Evolutionary conservation across 2,797 vertebrate species (phyloP), one percentile per base, ranked within the genome.

Genomic region (Mormyrus proboscirostris): DNA sequence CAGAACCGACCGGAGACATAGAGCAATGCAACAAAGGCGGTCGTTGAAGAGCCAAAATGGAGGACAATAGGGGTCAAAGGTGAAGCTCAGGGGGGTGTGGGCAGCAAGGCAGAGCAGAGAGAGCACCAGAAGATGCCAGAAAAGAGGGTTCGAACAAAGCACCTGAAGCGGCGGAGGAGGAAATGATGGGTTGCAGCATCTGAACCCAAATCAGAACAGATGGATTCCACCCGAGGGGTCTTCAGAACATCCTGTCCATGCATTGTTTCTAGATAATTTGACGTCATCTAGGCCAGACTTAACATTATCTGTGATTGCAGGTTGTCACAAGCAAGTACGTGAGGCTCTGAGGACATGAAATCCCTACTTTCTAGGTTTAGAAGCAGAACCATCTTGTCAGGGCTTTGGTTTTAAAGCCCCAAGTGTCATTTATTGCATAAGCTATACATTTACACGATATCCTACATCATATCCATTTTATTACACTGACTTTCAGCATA

Each of bases 211-310:
- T 69, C 69, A 88, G 53, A 51, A 55, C 65, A 88, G 73, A 79
- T 79, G 73, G 73, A 47, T 79, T 47, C 38, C 73, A 79, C 73
- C 73, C 47, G 38, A 79, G 73, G 73, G 73, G 73, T 79, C 73
- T 47, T 79, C 41, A 79, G 38, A 79, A 79, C 73, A 47, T 79
- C 73, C 73, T 47, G 41, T 47, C 73, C 73, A 79, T 41, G 73
- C 73, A 44, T 47, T 47, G 33, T 79, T 79, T 79, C 73, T 47
- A 19, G 41, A 79, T 47, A n/a, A 79, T 38, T 79, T 79, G 73
- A 47, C 73, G 19, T 79, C 73, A 79, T n/a, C n/a, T n/a, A n/a
- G n/a, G n/a, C n/a, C n/a, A n/a, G n/a, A 1, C 8, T 19, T 47
- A 79, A 79, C 41, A 79, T 73, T 33, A 73, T 38, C 65, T 38